Percentiles rank a stretch among this genome's conserved stretches.
phyloP scores from a whole-genome alignment of 1,140 invertebrate species.

The Xylocopa sonorina region DNA sequence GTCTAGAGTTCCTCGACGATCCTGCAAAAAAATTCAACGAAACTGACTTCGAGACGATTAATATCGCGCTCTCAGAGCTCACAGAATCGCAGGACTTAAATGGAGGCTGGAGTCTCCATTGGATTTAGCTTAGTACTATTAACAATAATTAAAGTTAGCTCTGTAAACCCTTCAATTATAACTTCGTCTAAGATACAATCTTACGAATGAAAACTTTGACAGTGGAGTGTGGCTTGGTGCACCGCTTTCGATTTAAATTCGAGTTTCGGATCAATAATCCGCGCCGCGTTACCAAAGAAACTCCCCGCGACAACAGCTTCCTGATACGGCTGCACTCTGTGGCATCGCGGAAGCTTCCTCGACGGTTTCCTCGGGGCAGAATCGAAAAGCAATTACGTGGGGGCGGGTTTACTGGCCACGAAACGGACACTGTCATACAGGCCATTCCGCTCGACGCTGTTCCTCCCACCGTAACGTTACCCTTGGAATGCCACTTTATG shows the following conservation, averaged over 20 bases:
- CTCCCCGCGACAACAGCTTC: not conserved
- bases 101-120: too few species aligned
- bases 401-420: constrained; percentile 8
- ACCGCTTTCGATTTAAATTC: not conserved
- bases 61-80: too few species aligned
- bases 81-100: too few species aligned
- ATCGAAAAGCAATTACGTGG: constrained; percentile 47
- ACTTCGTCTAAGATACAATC: not conserved
- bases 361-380: constrained; percentile 28
- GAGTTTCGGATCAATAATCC: not conserved
- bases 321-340: not conserved
- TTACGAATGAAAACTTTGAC: not conserved
- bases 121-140: too few species aligned
- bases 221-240: not conserved
- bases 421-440: constrained; percentile 21
- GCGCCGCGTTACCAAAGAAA: not conserved
- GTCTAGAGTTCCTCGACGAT: too few species aligned
- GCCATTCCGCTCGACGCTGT: constrained; percentile 19
- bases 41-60: too few species aligned
- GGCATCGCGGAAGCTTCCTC: constrained; percentile 31
- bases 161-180: too few species aligned
- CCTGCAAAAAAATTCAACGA: too few species aligned
- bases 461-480: constrained; percentile 11
- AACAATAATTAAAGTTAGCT: too few species aligned
- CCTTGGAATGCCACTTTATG: not conserved